Evolutionary conservation across 2,797 vertebrate genomes (phyloP).

Genomic region (Ambastaia sidthimunki): DNA sequence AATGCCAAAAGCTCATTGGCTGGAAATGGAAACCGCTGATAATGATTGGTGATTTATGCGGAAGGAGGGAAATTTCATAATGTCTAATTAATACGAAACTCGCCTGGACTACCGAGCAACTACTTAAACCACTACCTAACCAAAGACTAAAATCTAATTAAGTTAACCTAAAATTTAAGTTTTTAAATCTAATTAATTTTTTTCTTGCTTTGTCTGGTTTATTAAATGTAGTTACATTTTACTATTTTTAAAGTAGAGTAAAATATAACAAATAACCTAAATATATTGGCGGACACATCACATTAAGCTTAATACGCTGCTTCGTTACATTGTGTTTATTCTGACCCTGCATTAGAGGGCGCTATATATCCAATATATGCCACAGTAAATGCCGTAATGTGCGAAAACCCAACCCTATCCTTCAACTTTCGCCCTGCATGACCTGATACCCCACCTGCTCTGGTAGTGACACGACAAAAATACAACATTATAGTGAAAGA

Average conservation of each 20-base stretch:
- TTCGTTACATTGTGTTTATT: slow-evolving; percentile 62
- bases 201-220: too few relatives aligned
- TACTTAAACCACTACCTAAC: too few relatives aligned
- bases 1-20: not conserved
- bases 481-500: not conserved
- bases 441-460: slow-evolving; percentile 17
- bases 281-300: not conserved
- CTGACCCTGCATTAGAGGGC: slow-evolving; percentile 74
- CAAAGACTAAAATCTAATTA: too few relatives aligned
- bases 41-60: not conserved
- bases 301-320: not conserved
- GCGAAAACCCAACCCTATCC: slow-evolving; percentile 43
- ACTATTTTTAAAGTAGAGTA: too few relatives aligned
- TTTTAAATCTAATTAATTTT: too few relatives aligned
- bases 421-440: slow-evolving; percentile 41
- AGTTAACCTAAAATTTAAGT: too few relatives aligned
- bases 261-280: too few relatives aligned
- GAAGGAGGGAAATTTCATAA: not conserved
- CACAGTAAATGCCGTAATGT: slow-evolving; percentile 2
- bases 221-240: too few relatives aligned
- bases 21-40: not conserved
- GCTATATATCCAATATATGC: slow-evolving; percentile 19
- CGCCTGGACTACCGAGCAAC: too few relatives aligned
- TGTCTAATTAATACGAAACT: too few relatives aligned
- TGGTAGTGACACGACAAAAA: slow-evolving; percentile 2